A percentile compares a stretch with the other conserved stretches of the same genome.
phyloP scores from a whole-genome alignment of 2,113 vertebrate species.

The Fregata magnificens region DNA sequence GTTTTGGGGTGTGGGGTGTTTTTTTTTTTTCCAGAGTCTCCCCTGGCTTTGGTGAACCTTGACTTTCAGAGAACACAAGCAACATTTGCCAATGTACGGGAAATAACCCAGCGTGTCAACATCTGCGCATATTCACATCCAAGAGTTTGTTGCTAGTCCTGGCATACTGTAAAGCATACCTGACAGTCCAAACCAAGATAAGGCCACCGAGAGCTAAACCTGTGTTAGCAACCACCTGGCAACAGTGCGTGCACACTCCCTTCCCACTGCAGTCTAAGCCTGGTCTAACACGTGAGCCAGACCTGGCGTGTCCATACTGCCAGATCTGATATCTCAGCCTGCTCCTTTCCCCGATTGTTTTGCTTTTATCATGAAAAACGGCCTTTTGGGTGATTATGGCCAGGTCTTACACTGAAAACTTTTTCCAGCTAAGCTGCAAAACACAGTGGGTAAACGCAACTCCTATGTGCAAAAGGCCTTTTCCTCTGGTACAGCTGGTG shows the following conservation, averaged over 20 bases:
- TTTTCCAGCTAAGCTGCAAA: background rate
- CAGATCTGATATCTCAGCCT: background rate
- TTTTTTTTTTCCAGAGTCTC: background rate
- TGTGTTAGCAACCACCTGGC: background rate
- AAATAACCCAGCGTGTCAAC: background rate
- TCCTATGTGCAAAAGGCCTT: rapidly evolving
- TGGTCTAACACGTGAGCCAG: background rate
- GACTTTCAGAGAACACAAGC: background rate
- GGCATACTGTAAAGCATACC: background rate
- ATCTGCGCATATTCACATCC: rapidly evolving
- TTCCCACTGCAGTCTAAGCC: background rate
- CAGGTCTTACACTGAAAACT: rapidly evolving
- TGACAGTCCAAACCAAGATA: background rate
- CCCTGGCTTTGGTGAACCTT: background rate
- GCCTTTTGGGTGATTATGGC: background rate
- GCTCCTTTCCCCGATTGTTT: background rate
- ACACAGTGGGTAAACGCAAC: background rate
- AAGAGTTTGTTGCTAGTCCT: background rate
- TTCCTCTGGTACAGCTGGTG: background rate
- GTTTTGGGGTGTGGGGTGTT: rapidly evolving
- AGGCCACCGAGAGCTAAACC: background rate
- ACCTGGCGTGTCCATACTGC: background rate
- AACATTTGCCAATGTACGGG: rapidly evolving
- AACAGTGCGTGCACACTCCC: background rate
- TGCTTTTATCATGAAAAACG: background rate